Evolutionary conservation across 92 coral and sea anemone species (phyloP), one percentile per base, ranked within the genome.

Genomic region (Montipora capitata): DNA sequence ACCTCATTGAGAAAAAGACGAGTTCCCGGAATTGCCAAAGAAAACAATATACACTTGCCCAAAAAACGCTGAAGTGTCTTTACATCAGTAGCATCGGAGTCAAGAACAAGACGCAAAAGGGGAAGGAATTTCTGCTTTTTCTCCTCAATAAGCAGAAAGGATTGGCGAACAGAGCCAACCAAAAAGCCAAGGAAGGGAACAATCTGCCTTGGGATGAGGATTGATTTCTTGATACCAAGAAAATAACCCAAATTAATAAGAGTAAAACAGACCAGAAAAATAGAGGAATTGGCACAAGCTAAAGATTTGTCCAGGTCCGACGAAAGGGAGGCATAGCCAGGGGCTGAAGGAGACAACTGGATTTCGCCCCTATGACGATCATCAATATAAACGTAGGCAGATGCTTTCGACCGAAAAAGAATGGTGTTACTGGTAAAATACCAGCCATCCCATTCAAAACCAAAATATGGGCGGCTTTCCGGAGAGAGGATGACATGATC

Each of bases 371-470:
- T 74, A 64, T 88, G 89, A 3, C 83, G 74, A 57, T 87, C 95
- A 44, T 83, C 87, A 20, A 91, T 82, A 27, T 87, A 87, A 8
- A 91, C 66, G 49, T 87, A 87, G 0, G 95, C 91, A 0, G 91
- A 75, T 6, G 80, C 15, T 44, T 93, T 85, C 93, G 93, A 93
- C 0, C 93, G 91, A 63, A 89, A 93, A 7, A 89, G 96, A 35
- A 93, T 81, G 39, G 90, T 13, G 61, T 59, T 81, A 51, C 91
- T 76, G 15, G 66, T 59, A 15, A 85, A 80, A 52, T 72, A 92
- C 91, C 95, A 88, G 49, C 76, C 80, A 3, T 51, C 90, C 95
- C 95, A 41, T 48, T 48, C 52, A 48, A 48, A 48, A 48, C 52
- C 52, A 48, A 48, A 48, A 48, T 48, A 48, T 0, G 84, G n/a